phyloP scores from a whole-genome alignment of 1,140 invertebrate genomes.

The Nymphalis io region DNA sequence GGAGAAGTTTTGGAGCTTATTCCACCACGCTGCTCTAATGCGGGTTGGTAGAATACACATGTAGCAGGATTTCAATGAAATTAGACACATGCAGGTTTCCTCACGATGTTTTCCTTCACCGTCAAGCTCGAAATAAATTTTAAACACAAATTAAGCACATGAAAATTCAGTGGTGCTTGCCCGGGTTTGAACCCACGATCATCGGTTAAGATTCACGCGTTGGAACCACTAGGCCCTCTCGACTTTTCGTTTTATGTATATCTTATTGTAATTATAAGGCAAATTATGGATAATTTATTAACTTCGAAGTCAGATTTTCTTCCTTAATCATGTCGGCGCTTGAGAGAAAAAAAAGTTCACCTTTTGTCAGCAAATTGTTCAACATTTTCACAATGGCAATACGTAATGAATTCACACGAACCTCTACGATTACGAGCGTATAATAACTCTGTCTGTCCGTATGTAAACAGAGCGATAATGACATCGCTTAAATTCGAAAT shows the following conservation, averaged over 20 bases:
- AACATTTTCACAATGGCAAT: neutral
- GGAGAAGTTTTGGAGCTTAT: no score
- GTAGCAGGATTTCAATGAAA: no score
- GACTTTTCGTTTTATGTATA: neutral
- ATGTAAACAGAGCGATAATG: conserved; percentile 2
- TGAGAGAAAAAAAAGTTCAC: neutral
- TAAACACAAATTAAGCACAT: no score
- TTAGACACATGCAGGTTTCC: no score
- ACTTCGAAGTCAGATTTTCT: neutral
- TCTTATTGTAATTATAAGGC: neutral
- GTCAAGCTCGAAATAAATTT: no score
- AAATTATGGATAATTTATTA: neutral
- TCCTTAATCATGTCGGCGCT: neutral
- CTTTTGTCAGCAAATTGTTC: neutral
- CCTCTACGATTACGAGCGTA: neutral
- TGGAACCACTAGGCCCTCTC: no score
- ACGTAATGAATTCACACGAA: neutral
- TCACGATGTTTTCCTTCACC: no score
- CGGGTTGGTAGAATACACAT: no score
- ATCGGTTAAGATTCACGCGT: no score
- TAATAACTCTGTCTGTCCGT: neutral
- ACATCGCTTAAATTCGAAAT: neutral
- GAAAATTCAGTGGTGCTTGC: no score
- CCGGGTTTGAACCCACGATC: no score
- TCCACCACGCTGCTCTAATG: no score